A percentile compares a stretch with the other conserved stretches of the same genome.
Conservation (phyloP, 2,888 invertebrate species). For the Panzeria rudis region DNA sequence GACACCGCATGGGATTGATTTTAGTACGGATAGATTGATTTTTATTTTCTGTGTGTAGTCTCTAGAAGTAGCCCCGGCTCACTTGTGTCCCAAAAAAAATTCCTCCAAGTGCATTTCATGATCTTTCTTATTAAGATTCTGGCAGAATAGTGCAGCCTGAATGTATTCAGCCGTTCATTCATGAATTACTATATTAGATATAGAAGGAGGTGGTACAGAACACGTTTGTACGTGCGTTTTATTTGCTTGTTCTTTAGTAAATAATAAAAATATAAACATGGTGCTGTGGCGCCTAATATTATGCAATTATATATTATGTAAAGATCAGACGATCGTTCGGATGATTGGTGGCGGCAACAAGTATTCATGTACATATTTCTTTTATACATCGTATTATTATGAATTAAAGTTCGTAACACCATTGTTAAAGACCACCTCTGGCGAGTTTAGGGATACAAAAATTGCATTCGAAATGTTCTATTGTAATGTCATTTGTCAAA, state of each 20-base stretch:
- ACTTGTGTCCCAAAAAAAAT: too few relatives aligned
- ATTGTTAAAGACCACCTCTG: conserved; percentile 64
- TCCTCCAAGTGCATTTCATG: conserved; percentile 30
- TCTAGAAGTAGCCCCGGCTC: too few relatives aligned
- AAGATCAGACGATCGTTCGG: conserved; percentile 50
- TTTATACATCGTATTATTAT: conserved; percentile 8
- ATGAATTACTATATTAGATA: conserved; percentile 69
- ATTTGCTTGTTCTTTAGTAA: conserved; percentile 69
- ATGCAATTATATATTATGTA: conserved; percentile 70
- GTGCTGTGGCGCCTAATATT: conserved; percentile 72
- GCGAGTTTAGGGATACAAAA: conserved; percentile 11
- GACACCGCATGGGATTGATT: too few relatives aligned
- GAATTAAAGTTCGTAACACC: conserved; percentile 46
- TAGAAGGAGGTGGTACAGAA: conserved; percentile 64
- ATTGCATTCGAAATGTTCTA: conserved; percentile 68
- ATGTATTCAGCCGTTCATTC: conserved; percentile 41
- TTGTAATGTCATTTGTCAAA: conserved; percentile 83
- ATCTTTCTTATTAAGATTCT: conserved; percentile 3
- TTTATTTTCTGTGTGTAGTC: too few relatives aligned
- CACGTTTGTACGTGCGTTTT: conserved; percentile 72
- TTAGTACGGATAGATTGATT: too few relatives aligned
- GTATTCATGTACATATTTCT: not conserved
- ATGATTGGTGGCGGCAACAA: conserved; percentile 45
- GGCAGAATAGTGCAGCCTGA: conserved; percentile 29
- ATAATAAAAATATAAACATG: conserved; percentile 50